These are phyloP conservation scores for Prosopocoilus inquinatus DNA, from an alignment of 2,888 invertebrate species.

Conservation along the genomic window DNA sequence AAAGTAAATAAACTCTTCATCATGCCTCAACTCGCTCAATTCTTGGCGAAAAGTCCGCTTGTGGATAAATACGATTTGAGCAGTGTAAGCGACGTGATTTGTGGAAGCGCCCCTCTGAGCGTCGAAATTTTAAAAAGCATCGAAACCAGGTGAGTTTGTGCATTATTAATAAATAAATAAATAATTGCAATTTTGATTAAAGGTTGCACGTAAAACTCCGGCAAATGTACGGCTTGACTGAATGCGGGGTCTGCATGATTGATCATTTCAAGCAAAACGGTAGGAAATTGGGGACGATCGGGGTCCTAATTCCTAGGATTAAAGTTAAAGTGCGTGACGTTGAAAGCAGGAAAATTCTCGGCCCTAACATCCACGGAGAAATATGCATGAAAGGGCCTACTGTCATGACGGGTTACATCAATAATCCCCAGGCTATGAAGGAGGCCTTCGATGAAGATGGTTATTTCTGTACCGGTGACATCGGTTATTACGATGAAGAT, in stretches of 20 bases:
- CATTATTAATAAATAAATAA: conserved; percentile 84
- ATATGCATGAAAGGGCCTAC: conserved; percentile 73
- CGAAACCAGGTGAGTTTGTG: conserved; percentile 56
- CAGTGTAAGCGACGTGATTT: background rate
- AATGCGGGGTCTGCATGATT: background rate
- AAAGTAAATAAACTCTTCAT: conserved; percentile 31
- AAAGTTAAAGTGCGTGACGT: conserved; percentile 60
- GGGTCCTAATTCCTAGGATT: conserved; percentile 60
- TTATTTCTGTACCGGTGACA: conserved; percentile 74
- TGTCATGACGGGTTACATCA: conserved; percentile 67
- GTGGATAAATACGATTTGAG: background rate
- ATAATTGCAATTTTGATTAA: background rate
- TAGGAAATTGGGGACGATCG: conserved; percentile 32
- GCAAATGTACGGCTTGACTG: conserved; percentile 19
- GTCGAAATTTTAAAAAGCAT: background rate
- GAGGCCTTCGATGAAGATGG: conserved; percentile 67
- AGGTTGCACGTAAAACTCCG: conserved; percentile 11
- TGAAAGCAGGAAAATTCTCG: conserved; percentile 59
- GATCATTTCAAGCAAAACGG: background rate
- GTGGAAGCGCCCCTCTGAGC: background rate
- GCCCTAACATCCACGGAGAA: conserved; percentile 70
- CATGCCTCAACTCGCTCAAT: conserved; percentile 12
- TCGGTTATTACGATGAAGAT: conserved; percentile 74
- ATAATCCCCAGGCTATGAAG: conserved; percentile 61
- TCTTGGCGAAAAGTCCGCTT: background rate